Evolutionary conservation across 1,140 invertebrate species (phyloP), one percentile per base, ranked within the genome.

Genomic region (Cydia splendana): DNA sequence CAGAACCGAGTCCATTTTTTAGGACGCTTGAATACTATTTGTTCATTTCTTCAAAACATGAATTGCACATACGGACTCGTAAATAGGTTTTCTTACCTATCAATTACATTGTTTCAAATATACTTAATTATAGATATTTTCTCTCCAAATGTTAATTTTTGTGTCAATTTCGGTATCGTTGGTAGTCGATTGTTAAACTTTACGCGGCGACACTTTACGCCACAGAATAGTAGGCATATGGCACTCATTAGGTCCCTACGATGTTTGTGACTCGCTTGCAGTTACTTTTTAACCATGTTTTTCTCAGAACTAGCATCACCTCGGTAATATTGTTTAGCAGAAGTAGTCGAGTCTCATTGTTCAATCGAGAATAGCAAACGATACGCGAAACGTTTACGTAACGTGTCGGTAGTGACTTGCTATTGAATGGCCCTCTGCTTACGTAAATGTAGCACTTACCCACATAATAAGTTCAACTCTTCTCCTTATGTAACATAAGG

Each of bases 341-440:
- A 79, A 80, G 81, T 75, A 79, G 77, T 77, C 71, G 57, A 20
- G 53, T 75, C 62, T 75, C 65, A 75, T 84, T 76, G 67, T 69
- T 65, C 75, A 76, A 74, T 71, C 45, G 53, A 81, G 82, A 85
- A 82, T 82, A 79, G 77, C 73, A 75, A 80, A 77, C 79, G 77
- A 84, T 85, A 86, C 82, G 80, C 80, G 79, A 78, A 82, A 38
- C 65, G 18, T 84, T 91, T 90, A 90, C 81, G 84, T 88, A 92
- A 91, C 81, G 62, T 71, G 82, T 88, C 87, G 81, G 83, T 82
- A 83, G 81, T 84, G 79, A 79, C 81, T 82, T 84, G 82, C 87
- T 85, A 89, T 89, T 92, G 84, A 90, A 88, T 92, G 88, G 88
- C 85, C 85, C 82, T 76, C 84, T 83, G 87, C 87, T 92, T 92